phyloP scores from a whole-genome alignment of 2,113 vertebrate species.

The Miniopterus natalensis region DNA sequence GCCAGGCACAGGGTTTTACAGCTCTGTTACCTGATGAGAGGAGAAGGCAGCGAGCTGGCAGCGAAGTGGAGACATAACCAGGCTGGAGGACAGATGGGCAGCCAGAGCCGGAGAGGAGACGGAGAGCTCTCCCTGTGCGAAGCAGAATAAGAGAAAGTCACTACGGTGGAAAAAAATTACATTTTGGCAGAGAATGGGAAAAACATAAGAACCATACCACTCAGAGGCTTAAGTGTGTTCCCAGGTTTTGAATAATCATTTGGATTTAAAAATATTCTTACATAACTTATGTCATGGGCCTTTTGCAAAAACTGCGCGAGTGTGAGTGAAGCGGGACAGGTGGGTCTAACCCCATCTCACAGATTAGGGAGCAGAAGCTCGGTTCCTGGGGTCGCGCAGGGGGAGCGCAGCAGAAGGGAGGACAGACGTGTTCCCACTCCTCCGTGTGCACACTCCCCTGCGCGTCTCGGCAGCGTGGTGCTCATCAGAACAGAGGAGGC shows the following conservation, averaged over 20 bases:
- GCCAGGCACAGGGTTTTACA: neutral
- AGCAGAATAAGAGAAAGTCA: neutral
- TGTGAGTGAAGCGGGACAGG: neutral
- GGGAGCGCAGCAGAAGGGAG: conserved; percentile 44
- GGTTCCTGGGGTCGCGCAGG: neutral
- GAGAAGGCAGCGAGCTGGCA: neutral
- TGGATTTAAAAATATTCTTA: neutral
- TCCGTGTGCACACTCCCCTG: neutral
- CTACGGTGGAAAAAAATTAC: neutral
- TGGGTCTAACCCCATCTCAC: conserved; percentile 67
- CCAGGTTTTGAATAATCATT: conserved; percentile 34
- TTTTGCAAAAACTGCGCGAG: neutral
- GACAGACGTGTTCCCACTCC: conserved; percentile 35
- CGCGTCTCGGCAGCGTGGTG: neutral
- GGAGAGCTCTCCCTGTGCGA: neutral
- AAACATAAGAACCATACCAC: neutral
- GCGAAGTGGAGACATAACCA: neutral
- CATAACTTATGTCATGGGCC: neutral
- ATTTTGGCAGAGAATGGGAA: neutral
- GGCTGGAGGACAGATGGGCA: neutral
- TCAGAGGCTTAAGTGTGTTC: neutral
- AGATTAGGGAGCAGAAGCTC: conserved; percentile 43
- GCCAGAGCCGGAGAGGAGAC: neutral
- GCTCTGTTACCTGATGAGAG: neutral
- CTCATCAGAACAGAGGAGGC: conserved; percentile 31